Percentiles rank a stretch among this genome's conserved stretches.
Evolutionary conservation across 1,140 invertebrate species (phyloP).

Genomic region (Drosophila suzukii): DNA sequence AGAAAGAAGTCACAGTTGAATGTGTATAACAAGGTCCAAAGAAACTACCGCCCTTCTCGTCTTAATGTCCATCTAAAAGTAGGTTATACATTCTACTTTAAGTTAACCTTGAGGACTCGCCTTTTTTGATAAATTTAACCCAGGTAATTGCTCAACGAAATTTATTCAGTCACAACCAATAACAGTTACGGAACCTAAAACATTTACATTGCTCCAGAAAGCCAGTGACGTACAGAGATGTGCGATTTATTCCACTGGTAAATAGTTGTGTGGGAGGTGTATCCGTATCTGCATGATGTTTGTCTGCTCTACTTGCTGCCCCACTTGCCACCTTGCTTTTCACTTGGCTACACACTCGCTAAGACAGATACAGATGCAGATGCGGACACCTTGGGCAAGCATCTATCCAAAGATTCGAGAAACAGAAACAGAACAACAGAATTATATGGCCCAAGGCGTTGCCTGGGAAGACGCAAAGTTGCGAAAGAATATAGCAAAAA

Average conservation of each 20-base stretch:
- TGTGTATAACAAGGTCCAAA: too few relatives aligned
- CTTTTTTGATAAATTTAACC: too few relatives aligned
- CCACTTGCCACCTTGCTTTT: slow-evolving; percentile 55
- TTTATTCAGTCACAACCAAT: neutral
- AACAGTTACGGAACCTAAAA: neutral
- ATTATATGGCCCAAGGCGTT: slow-evolving; percentile 26
- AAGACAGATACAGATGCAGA: slow-evolving; percentile 24
- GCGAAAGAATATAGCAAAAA: slow-evolving; percentile 30
- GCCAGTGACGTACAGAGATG: slow-evolving; percentile 12
- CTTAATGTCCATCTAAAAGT: too few relatives aligned
- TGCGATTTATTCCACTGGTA: slow-evolving; percentile 5
- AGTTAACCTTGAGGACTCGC: too few relatives aligned
- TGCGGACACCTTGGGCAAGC: slow-evolving; percentile 30
- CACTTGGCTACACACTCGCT: slow-evolving; percentile 48
- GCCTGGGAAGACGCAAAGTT: slow-evolving; percentile 26
- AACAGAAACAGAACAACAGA: slow-evolving; percentile 28
- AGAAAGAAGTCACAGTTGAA: too few relatives aligned
- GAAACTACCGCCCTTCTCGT: too few relatives aligned
- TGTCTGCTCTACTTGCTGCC: slow-evolving; percentile 63
- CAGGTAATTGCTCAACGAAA: too few relatives aligned
- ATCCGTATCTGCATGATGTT: slow-evolving; percentile 18
- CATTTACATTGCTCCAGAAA: slow-evolving; percentile 31
- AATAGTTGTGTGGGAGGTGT: slow-evolving; percentile 16
- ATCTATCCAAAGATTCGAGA: slow-evolving; percentile 25
- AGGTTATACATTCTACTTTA: too few relatives aligned